Evolutionary conservation across 1,140 invertebrate genomes (phyloP).

Genomic region (Drosophila mauritiana): DNA sequence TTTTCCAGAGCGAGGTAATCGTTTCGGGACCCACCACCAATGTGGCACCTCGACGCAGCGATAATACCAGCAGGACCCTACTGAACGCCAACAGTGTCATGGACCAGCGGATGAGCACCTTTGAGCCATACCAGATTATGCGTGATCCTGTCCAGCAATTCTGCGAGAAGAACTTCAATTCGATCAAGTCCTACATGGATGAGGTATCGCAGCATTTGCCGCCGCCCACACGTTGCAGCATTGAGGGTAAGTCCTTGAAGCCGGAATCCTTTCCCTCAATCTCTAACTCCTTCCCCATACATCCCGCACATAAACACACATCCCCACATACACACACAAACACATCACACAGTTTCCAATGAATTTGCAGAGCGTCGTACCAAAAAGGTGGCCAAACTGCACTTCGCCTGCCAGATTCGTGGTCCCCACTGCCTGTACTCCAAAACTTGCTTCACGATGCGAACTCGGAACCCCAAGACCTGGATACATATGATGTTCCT

Average conservation of each 20-base stretch:
- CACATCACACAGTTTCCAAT: conserved; percentile 81
- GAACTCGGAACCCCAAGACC: conserved; percentile 93
- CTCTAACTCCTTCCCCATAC: conserved; percentile 17
- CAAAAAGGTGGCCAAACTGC: conserved; percentile 93
- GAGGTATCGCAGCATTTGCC: conserved; percentile 93
- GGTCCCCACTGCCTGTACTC: conserved; percentile 96
- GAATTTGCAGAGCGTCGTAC: conserved; percentile 90
- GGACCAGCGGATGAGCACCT: conserved; percentile 92
- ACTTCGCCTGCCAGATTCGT: conserved; percentile 94
- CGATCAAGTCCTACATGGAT: conserved; percentile 95
- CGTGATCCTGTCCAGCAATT: conserved; percentile 96
- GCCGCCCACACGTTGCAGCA: conserved; percentile 95
- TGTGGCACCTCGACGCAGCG: conserved; percentile 87
- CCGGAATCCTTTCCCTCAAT: conserved; percentile 5
- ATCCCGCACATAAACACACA: conserved; percentile 37
- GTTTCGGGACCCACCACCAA: conserved; percentile 87
- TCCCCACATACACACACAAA: conserved; percentile 19
- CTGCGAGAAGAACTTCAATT: conserved; percentile 96
- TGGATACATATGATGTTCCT: conserved; percentile 99
- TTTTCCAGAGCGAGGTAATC: conserved; percentile 72
- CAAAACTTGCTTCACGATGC: conserved; percentile 93
- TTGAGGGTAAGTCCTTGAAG: conserved; percentile 89
- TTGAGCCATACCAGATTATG: conserved; percentile 93
- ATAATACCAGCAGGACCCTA: conserved; percentile 90
- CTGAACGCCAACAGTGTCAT: conserved; percentile 87